These are phyloP conservation scores for Amphipoea lucens DNA, from an alignment of 2,888 invertebrate species.

Conservation along the genomic window DNA sequence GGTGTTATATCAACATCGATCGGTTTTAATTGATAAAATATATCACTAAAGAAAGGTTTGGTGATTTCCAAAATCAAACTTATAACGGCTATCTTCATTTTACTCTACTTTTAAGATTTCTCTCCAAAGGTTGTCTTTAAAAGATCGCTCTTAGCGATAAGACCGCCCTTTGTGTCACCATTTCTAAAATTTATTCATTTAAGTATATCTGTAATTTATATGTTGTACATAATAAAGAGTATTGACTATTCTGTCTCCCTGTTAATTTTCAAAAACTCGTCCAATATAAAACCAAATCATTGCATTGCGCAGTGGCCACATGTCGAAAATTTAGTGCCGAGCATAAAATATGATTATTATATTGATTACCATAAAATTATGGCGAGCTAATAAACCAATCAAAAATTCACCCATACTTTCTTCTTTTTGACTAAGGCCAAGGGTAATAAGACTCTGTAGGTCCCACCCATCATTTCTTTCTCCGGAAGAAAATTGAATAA, in stretches of 20 bases:
- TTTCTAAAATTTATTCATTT: not conserved
- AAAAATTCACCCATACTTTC: constrained; percentile 3
- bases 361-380: not conserved
- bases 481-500: constrained; percentile 32
- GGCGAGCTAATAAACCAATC: not conserved
- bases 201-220: not conserved
- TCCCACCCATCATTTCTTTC: not conserved
- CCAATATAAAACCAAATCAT: not conserved
- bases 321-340: not conserved
- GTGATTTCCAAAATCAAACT: not conserved
- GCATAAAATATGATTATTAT: not conserved
- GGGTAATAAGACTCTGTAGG: not conserved
- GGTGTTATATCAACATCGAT: not conserved
- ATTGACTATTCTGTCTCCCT: not conserved
- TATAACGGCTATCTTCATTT: not conserved
- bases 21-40: not conserved
- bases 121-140: not conserved
- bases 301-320: not conserved
- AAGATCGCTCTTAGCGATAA: not conserved
- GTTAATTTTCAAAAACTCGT: not conserved
- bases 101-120: not conserved
- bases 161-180: not conserved
- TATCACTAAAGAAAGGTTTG: not conserved
- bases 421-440: not conserved
- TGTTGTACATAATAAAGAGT: not conserved